Percentiles rank a stretch among this genome's conserved stretches.
phyloP scores from a whole-genome alignment of 2,113 vertebrate genomes.

The Gopherus flavomarginatus region DNA sequence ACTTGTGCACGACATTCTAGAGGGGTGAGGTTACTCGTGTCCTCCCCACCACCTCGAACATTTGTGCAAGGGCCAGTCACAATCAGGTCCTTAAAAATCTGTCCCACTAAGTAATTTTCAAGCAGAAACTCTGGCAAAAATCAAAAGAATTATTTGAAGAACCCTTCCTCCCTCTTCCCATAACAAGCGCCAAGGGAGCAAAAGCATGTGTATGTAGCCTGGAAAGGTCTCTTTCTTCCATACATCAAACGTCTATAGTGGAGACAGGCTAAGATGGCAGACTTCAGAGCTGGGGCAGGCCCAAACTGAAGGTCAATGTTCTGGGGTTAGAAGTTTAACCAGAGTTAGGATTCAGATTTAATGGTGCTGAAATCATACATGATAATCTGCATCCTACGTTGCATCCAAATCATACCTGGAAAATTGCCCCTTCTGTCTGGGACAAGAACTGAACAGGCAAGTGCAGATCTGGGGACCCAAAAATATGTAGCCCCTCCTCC shows the following conservation, averaged over 20 bases:
- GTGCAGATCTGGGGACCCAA: neutral
- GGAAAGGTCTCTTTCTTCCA: neutral
- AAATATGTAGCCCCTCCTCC: neutral
- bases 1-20: neutral
- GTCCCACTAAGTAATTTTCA: neutral
- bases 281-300: neutral
- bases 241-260: rapidly evolving
- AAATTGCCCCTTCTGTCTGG: neutral
- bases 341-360: neutral
- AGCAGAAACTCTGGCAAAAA: neutral
- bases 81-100: neutral
- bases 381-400: neutral
- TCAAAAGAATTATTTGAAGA: neutral
- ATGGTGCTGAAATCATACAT: neutral
- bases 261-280: neutral
- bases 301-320: neutral
- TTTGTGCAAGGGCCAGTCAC: neutral
- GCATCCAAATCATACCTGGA: neutral
- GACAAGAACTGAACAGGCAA: neutral
- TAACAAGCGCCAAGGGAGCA: neutral
- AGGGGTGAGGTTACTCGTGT: neutral
- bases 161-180: neutral
- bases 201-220: neutral
- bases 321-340: neutral
- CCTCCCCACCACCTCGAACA: neutral